Evolutionary conservation across 2,888 invertebrate genomes (phyloP).

Genomic region (Tiphia femorata): DNA sequence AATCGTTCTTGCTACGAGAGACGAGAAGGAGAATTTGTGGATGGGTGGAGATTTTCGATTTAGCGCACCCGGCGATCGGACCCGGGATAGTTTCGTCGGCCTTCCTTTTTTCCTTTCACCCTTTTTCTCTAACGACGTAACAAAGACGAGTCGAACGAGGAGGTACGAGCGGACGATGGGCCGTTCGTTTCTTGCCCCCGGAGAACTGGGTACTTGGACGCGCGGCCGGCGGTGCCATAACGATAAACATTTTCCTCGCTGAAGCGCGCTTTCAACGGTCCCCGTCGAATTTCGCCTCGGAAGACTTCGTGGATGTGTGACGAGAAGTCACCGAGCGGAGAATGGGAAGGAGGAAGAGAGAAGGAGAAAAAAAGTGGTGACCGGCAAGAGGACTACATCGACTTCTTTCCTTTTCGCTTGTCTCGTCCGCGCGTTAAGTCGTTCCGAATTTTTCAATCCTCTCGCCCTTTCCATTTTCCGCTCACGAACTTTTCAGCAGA

Average conservation of each 20-base stretch:
- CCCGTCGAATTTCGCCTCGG: slow-evolving; percentile 8
- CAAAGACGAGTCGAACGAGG: slow-evolving; percentile 8
- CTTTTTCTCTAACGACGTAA: slow-evolving; percentile 11
- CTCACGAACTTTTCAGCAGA: too few relatives aligned
- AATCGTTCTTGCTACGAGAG: too few relatives aligned
- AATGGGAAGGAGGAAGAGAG: not conserved
- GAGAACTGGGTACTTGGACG: slow-evolving; percentile 11
- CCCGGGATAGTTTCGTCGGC: slow-evolving; percentile 9
- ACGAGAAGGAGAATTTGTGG: too few relatives aligned
- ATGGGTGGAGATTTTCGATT: too few relatives aligned
- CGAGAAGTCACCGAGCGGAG: slow-evolving; percentile 6
- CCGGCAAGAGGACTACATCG: not conserved
- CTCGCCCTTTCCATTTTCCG: too few relatives aligned
- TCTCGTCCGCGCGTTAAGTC: too few relatives aligned
- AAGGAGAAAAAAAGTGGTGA: not conserved
- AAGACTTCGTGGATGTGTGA: slow-evolving; percentile 21
- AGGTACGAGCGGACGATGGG: not conserved
- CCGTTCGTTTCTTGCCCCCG: slow-evolving; percentile 10
- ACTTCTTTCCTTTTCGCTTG: not conserved
- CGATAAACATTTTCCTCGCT: slow-evolving; percentile 19
- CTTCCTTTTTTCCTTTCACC: not conserved
- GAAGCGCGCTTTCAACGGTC: too few relatives aligned
- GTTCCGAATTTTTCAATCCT: too few relatives aligned
- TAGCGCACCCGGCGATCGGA: too few relatives aligned
- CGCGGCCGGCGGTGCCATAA: slow-evolving; percentile 6